These are phyloP conservation scores for Itoplectis maculator DNA, from an alignment of 2,888 invertebrate genomes.

Conservation along the genomic window DNA sequence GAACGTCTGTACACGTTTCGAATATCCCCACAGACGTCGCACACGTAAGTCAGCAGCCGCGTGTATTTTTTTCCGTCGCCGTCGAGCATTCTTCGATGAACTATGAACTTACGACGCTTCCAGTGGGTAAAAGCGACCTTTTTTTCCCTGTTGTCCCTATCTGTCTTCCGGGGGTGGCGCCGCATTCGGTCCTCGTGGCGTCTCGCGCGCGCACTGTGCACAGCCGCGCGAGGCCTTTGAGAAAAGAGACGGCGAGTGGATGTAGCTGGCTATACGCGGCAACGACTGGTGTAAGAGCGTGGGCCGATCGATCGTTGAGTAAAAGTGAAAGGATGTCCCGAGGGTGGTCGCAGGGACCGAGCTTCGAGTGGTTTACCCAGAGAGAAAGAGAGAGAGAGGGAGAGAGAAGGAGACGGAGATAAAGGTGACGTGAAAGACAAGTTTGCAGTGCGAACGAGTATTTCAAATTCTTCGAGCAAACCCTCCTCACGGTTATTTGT, in stretches of 20 bases:
- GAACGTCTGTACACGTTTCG: background rate
- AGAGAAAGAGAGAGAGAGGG: background rate
- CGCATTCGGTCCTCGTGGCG: conserved; percentile 17
- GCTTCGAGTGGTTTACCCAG: conserved; percentile 44
- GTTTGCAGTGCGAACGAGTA: conserved; percentile 13
- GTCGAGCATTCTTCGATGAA: conserved; percentile 54
- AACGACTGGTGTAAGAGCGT: conserved; percentile 69
- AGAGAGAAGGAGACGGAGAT: background rate
- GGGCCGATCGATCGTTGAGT: conserved; percentile 75
- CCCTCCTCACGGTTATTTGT: background rate
- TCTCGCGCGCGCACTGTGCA: conserved; percentile 29
- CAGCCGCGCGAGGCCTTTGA: no score
- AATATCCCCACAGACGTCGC: background rate
- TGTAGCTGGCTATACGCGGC: conserved; percentile 67
- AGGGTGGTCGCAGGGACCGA: conserved; percentile 32
- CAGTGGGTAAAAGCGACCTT: conserved; percentile 42
- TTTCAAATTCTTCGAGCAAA: conserved; percentile 30
- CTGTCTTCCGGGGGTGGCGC: conserved; percentile 31
- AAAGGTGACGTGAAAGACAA: background rate
- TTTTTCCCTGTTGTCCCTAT: conserved; percentile 45
- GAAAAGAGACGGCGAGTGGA: conserved; percentile 46
- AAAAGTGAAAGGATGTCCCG: conserved; percentile 75
- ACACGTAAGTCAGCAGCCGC: background rate
- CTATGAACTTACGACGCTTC: conserved; percentile 67
- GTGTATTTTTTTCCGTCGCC: background rate